Conservation (phyloP, 2,113 vertebrate species). For the Tachysurus vachellii region DNA sequence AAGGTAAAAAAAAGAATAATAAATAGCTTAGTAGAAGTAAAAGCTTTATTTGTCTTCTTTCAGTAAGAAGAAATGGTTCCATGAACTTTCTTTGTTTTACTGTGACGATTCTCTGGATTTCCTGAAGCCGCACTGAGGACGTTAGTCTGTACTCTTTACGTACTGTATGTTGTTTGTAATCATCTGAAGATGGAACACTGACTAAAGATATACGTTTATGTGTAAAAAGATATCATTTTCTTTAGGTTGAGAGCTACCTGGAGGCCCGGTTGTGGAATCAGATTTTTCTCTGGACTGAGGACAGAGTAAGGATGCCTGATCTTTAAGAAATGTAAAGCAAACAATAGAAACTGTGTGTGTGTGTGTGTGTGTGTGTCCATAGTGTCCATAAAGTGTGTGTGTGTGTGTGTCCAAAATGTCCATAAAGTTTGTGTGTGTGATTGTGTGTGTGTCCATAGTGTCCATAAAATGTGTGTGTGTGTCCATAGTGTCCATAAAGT, state of each 20-base stretch:
- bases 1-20: conserved; percentile 63
- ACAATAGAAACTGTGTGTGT: background rate
- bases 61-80: background rate
- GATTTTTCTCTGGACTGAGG: conserved; percentile 77
- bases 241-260: conserved; percentile 73
- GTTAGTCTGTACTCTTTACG: background rate
- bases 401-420: no score
- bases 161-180: background rate
- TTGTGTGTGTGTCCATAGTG: no score
- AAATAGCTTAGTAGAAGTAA: background rate
- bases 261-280: conserved; percentile 79
- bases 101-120: background rate
- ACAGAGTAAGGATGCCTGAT: conserved; percentile 65
- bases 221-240: background rate
- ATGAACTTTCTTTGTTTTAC: background rate
- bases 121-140: background rate
- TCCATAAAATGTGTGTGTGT: no score
- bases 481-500: no score
- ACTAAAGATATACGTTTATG: background rate
- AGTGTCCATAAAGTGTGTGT: no score
- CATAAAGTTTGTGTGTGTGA: no score
- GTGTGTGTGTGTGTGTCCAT: no score
- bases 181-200: background rate
- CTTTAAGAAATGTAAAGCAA: background rate
- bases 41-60: background rate